Evolutionary conservation across 1,140 invertebrate species (phyloP).

Genomic region (Leptopilina clavipes): DNA sequence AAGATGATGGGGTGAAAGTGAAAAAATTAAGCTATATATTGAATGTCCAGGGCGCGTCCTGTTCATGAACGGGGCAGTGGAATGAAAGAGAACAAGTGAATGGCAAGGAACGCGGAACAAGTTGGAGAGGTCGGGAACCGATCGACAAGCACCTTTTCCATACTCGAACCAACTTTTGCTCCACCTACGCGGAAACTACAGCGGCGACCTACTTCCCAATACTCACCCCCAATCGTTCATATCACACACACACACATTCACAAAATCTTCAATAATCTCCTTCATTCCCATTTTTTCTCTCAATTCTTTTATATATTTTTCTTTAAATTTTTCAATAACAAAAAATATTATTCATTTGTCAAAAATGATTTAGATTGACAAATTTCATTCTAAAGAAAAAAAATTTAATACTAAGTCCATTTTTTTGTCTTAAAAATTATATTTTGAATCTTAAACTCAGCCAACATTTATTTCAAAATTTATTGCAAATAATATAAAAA

Average conservation of each 20-base stretch:
- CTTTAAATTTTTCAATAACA: background rate
- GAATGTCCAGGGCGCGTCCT: slow-evolving; percentile 35
- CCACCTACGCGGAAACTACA: slow-evolving; percentile 58
- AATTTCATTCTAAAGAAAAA: too few species aligned
- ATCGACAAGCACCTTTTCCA: slow-evolving; percentile 53
- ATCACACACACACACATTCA: background rate
- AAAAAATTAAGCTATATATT: slow-evolving; percentile 13
- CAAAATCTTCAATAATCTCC: slow-evolving; percentile 28
- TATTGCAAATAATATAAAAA: too few species aligned
- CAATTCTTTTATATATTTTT: background rate
- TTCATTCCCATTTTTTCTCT: background rate
- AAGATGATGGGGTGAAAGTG: too few species aligned
- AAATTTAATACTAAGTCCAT: too few species aligned
- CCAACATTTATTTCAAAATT: too few species aligned
- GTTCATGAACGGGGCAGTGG: slow-evolving; percentile 39
- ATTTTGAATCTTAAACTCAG: too few species aligned
- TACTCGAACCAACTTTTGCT: slow-evolving; percentile 54
- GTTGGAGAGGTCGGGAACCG: slow-evolving; percentile 70
- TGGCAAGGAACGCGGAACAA: slow-evolving; percentile 61
- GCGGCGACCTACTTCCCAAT: slow-evolving; percentile 53
- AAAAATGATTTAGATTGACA: too few species aligned
- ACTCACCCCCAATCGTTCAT: slow-evolving; percentile 19
- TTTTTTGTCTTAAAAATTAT: too few species aligned
- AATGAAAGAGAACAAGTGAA: slow-evolving; percentile 57
- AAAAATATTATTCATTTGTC: too few species aligned